Percentiles rank a stretch among this genome's conserved stretches.
phyloP scores from a whole-genome alignment of 2,888 invertebrate species.

The Pristionchus japonicus region DNA sequence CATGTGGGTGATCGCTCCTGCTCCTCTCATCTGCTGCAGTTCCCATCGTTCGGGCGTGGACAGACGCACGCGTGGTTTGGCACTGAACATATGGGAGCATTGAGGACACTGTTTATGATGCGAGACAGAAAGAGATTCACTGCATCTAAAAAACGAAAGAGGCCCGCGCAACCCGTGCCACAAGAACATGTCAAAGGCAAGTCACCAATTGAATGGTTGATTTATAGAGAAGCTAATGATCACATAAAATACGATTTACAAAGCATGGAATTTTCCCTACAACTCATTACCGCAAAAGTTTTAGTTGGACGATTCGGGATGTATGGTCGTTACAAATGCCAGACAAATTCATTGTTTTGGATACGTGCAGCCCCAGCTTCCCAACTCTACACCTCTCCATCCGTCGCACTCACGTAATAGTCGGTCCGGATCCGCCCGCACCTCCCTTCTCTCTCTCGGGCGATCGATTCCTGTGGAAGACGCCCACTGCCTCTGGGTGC shows the following conservation, averaged over 20 bases:
- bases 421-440: background rate
- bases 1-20: constrained; percentile 83
- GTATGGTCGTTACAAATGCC: background rate
- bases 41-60: constrained; percentile 97
- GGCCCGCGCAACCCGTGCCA: background rate
- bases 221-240: no score
- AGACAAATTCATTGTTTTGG: no score
- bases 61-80: constrained; percentile 81
- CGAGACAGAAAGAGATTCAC: no score
- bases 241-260: no score
- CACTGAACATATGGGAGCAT: background rate
- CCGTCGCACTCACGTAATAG: background rate
- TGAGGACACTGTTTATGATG: background rate
- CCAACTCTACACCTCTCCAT: background rate
- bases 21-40: constrained; percentile 94
- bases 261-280: no score
- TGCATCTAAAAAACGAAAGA: no score
- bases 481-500: constrained; percentile 63
- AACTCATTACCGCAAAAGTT: no score
- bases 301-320: background rate
- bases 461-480: constrained; percentile 61
- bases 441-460: constrained; percentile 61
- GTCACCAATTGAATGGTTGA: no score
- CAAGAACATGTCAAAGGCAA: background rate
- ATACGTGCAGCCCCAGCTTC: no score